Percentiles rank a stretch among this genome's conserved stretches.
phyloP scores from a whole-genome alignment of 2,888 invertebrate species.

The Hirtodrosophila confusa region DNA sequence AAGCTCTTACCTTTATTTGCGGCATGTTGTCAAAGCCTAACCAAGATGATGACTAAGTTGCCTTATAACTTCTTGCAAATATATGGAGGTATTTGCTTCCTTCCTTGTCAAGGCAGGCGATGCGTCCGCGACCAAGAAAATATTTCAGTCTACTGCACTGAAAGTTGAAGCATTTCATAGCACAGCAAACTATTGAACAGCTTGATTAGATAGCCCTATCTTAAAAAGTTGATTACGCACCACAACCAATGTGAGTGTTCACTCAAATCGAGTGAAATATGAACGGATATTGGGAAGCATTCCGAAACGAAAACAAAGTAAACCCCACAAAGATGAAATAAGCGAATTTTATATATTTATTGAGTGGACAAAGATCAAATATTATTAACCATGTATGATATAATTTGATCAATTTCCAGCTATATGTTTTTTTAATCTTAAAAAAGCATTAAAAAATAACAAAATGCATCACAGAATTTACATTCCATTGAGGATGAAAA shows the following conservation, averaged over 20 bases:
- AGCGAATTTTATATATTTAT: no score
- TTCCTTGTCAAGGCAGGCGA: not conserved
- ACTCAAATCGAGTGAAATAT: slow-evolving; percentile 27
- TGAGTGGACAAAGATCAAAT: no score
- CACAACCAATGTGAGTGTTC: slow-evolving; percentile 32
- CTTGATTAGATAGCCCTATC: slow-evolving; percentile 55
- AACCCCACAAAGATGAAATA: no score
- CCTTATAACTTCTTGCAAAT: not conserved
- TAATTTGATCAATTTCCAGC: no score
- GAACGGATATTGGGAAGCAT: no score
- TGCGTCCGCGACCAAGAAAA: slow-evolving; percentile 20
- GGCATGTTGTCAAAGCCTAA: slow-evolving; percentile 7
- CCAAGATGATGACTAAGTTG: not conserved
- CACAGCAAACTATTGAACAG: slow-evolving; percentile 2
- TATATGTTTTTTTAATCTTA: no score
- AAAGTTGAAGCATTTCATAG: not conserved
- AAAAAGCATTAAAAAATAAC: no score
- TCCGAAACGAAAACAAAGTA: no score
- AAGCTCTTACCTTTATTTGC: slow-evolving; percentile 43
- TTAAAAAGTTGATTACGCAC: slow-evolving; percentile 40
- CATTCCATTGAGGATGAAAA: no score
- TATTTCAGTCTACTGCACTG: slow-evolving; percentile 31
- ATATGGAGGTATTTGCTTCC: no score
- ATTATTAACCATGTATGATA: no score
- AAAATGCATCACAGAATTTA: no score